phyloP scores from a whole-genome alignment of 2,113 vertebrate species.

The Pluvialis apricaria region DNA sequence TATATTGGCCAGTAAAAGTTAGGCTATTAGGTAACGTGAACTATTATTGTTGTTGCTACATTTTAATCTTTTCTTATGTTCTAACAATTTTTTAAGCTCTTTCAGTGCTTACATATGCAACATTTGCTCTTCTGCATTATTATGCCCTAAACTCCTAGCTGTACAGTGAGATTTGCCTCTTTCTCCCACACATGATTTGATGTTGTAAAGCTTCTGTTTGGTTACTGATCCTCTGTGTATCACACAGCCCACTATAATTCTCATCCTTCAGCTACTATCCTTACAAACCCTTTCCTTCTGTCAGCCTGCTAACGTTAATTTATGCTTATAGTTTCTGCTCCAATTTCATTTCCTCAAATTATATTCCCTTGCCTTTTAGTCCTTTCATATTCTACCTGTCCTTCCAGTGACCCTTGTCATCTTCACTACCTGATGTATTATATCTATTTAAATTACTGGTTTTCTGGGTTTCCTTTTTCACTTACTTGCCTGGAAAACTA shows the following conservation, averaged over 20 bases:
- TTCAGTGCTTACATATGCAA: background rate
- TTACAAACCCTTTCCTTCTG: slow-evolving; percentile 24
- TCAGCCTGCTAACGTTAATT: background rate
- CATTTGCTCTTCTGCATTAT: background rate
- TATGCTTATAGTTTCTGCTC: slow-evolving; percentile 13
- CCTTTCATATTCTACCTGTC: background rate
- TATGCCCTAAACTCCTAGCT: background rate
- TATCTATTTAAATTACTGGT: background rate
- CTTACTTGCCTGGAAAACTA: background rate
- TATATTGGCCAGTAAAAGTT: background rate
- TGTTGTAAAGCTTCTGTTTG: slow-evolving; percentile 17
- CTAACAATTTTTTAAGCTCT: background rate
- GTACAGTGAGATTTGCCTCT: background rate
- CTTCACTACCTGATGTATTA: background rate
- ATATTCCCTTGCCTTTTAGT: background rate
- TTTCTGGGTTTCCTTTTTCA: background rate
- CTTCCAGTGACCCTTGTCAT: slow-evolving; percentile 6
- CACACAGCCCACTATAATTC: slow-evolving; percentile 20
- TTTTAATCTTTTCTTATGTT: background rate
- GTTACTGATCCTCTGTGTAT: slow-evolving; percentile 10
- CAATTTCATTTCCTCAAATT: slow-evolving; percentile 22
- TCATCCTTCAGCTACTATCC: slow-evolving; percentile 10
- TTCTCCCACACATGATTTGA: background rate
- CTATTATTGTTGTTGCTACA: background rate
- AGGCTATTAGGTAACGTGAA: background rate